A percentile compares a stretch with the other conserved stretches of the same genome.
Conservation (phyloP, 2,797 vertebrate species). For the Triplophysa yarkandensis region DNA sequence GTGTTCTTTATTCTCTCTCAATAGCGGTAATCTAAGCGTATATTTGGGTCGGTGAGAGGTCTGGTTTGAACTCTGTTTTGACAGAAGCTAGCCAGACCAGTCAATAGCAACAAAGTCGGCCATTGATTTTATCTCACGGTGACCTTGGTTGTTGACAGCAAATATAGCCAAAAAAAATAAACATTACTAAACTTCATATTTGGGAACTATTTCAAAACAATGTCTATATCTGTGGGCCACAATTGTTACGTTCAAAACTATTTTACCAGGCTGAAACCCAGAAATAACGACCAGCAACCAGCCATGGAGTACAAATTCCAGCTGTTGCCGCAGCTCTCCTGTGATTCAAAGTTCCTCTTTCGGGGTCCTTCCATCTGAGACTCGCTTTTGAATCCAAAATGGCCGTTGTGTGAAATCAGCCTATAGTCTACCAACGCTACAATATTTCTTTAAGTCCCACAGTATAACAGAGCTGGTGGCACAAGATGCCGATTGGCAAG, state of each 20-base stretch:
- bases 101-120: slow-evolving; percentile 45
- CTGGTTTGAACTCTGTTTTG: slow-evolving; percentile 2
- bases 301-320: too few species aligned
- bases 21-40: not conserved
- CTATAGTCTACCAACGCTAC: not conserved
- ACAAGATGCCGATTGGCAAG: slow-evolving; percentile 5
- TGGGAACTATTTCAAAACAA: not conserved
- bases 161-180: not conserved
- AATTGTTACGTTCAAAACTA: not conserved
- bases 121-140: slow-evolving; percentile 44
- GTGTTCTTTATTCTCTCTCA: not conserved
- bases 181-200: slow-evolving; percentile 2
- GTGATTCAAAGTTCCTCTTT: too few species aligned
- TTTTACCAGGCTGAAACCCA: too few species aligned
- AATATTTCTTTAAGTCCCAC: not conserved
- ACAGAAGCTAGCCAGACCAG: slow-evolving; percentile 15
- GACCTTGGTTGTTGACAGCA: slow-evolving; percentile 45
- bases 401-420: too few species aligned
- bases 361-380: too few species aligned
- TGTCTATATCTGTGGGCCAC: not conserved
- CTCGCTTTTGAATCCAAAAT: too few species aligned
- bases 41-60: slow-evolving; percentile 11
- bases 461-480: not conserved
- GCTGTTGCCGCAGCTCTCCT: too few species aligned
- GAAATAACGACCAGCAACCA: too few species aligned